phyloP scores from a whole-genome alignment of 2,113 vertebrate species.

The Sakesphorus luctuosus region DNA sequence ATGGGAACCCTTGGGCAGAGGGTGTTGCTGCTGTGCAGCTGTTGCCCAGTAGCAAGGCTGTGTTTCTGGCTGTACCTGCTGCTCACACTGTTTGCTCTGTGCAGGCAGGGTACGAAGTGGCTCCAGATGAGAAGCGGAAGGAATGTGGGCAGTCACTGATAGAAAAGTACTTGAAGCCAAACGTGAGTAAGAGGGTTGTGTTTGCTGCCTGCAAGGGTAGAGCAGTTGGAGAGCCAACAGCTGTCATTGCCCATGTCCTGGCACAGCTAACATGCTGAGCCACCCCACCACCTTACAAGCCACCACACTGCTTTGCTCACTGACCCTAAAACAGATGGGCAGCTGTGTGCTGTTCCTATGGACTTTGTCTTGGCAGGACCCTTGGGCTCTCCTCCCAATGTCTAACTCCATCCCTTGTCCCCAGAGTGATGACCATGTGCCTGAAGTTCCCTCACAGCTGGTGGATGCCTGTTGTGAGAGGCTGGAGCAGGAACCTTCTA shows the following conservation, averaged over 20 bases:
- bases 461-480: conserved; percentile 83
- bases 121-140: conserved; percentile 93
- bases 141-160: conserved; percentile 87
- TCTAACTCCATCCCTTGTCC: conserved; percentile 34
- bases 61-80: background rate
- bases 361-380: background rate
- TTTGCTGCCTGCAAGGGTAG: background rate
- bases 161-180: conserved; percentile 85
- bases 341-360: background rate
- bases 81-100: conserved; percentile 9
- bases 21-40: background rate
- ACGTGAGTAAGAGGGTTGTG: conserved; percentile 65
- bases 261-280: background rate
- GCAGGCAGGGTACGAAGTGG: conserved; percentile 94
- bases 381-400: background rate
- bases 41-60: background rate
- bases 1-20: background rate
- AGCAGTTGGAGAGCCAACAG: background rate
- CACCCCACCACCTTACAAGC: background rate
- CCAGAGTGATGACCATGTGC: conserved; percentile 88
- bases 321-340: background rate
- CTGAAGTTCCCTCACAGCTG: conserved; percentile 86
- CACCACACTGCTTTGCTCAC: background rate
- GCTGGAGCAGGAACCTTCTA: conserved; percentile 89
- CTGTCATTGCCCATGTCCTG: background rate